These are phyloP conservation scores for Hemichromis elongatus DNA, from an alignment of 2,113 vertebrate species.

Conservation along the genomic window DNA sequence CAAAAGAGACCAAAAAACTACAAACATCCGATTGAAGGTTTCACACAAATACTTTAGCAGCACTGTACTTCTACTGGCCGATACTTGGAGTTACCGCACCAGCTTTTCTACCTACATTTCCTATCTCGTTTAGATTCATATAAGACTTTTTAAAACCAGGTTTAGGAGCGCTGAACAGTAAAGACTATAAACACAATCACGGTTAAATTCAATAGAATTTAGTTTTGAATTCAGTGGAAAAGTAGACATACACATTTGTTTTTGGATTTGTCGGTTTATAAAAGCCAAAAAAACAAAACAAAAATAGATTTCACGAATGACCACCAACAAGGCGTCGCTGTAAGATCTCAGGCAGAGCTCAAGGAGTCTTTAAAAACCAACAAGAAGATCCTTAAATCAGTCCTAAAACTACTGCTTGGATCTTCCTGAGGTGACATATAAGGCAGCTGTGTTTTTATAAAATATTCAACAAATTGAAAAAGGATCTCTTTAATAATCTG, in stretches of 20 bases:
- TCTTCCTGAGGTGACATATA: too few relatives aligned
- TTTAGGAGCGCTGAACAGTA: not conserved
- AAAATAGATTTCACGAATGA: too few relatives aligned
- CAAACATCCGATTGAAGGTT: not conserved
- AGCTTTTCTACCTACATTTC: not conserved
- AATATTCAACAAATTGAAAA: too few relatives aligned
- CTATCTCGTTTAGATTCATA: not conserved
- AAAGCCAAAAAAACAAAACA: not conserved
- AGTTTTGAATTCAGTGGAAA: not conserved
- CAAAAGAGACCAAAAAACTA: not conserved
- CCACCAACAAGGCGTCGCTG: too few relatives aligned
- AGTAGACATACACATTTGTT: not conserved
- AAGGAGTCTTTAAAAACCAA: too few relatives aligned
- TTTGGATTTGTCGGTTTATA: not conserved
- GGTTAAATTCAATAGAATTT: not conserved
- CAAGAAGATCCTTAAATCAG: too few relatives aligned
- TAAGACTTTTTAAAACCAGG: not conserved
- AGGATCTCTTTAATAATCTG: too few relatives aligned
- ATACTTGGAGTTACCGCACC: not conserved
- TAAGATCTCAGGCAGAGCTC: too few relatives aligned
- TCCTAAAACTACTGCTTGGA: too few relatives aligned
- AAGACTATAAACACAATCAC: not conserved
- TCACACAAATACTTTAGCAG: not conserved
- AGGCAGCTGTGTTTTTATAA: too few relatives aligned
- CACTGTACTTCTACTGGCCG: not conserved